Conservation (phyloP, 2,113 vertebrate species). For the Fulica atra region DNA sequence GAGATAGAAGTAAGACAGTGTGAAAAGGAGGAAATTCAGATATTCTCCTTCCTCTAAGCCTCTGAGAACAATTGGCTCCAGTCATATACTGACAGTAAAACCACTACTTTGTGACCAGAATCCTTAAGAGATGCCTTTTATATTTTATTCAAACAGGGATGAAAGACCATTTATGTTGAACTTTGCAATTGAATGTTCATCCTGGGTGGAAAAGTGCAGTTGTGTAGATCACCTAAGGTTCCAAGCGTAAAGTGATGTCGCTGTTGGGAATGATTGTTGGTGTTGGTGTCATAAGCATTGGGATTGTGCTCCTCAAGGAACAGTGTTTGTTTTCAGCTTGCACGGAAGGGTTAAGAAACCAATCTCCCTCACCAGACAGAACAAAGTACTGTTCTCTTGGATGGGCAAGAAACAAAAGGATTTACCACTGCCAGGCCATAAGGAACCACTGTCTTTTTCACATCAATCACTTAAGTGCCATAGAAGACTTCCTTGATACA, state of each 20-base stretch:
- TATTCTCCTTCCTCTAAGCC: neutral
- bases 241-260: neutral
- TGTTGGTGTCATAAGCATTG: neutral
- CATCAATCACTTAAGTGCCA: neutral
- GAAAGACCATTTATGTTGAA: slow-evolving; percentile 33
- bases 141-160: slow-evolving; percentile 44
- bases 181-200: slow-evolving; percentile 26
- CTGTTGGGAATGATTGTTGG: neutral
- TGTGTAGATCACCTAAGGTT: neutral
- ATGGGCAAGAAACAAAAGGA: neutral
- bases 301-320: neutral
- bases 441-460: neutral
- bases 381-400: neutral
- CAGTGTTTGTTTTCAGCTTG: neutral
- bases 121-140: slow-evolving; percentile 49
- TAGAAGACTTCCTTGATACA: neutral
- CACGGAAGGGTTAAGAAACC: neutral
- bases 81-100: slow-evolving; percentile 42
- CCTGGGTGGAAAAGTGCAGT: neutral
- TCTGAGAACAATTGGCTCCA: slow-evolving; percentile 35
- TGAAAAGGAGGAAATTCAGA: neutral
- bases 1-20: neutral
- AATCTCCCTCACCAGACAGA: neutral
- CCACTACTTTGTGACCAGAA: slow-evolving; percentile 47
- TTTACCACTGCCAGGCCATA: neutral